Evolutionary conservation across 2,113 vertebrate species (phyloP).

Genomic region (Ia io): DNA sequence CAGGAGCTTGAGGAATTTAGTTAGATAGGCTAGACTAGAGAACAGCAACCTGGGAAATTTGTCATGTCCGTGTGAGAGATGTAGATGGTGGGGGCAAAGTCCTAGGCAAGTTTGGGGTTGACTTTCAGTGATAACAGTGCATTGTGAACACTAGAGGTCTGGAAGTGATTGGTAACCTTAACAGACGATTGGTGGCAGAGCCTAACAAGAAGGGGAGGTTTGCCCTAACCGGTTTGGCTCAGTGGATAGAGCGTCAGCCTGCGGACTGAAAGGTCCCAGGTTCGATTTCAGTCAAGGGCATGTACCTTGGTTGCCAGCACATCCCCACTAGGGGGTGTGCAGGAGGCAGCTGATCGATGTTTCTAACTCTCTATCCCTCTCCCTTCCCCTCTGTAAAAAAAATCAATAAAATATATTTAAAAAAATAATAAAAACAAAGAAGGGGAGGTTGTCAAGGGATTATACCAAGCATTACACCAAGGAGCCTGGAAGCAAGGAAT

Average conservation of each 20-base stretch:
- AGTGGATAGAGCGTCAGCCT: too few relatives aligned
- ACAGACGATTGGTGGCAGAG: neutral
- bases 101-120: neutral
- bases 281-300: too few relatives aligned
- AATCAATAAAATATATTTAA: too few relatives aligned
- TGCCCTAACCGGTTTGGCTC: too few relatives aligned
- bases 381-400: too few relatives aligned
- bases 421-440: too few relatives aligned
- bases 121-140: neutral
- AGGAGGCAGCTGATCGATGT: too few relatives aligned
- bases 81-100: neutral
- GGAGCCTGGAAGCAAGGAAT: neutral
- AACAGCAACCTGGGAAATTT: neutral
- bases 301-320: too few relatives aligned
- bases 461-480: neutral
- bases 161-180: neutral
- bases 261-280: too few relatives aligned
- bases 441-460: neutral
- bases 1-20: neutral
- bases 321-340: too few relatives aligned
- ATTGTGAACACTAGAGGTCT: neutral
- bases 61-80: neutral
- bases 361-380: too few relatives aligned
- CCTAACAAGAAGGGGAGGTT: neutral
- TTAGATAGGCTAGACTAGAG: neutral